Evolutionary conservation across 2,113 vertebrate genomes (phyloP).

Genomic region (Xenus cinereus): DNA sequence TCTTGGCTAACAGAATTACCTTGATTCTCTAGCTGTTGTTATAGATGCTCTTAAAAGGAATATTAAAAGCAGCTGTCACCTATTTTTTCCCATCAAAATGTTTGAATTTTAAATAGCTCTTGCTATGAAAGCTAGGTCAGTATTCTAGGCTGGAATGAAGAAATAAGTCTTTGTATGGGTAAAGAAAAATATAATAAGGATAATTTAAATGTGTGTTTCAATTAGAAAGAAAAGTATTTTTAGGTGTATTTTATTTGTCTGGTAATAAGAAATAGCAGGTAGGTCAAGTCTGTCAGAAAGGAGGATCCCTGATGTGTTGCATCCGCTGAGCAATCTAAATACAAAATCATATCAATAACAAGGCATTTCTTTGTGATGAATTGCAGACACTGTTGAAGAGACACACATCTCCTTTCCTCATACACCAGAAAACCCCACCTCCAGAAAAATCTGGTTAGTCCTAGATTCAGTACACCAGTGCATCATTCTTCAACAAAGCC

Average conservation of each 20-base stretch:
- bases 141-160: not conserved
- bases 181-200: not conserved
- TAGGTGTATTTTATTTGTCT: not conserved
- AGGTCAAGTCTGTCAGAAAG: not conserved
- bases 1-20: not conserved
- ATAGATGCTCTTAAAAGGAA: slow-evolving; percentile 14
- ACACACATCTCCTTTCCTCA: not conserved
- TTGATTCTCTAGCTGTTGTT: not conserved
- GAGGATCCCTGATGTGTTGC: not conserved
- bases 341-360: not conserved
- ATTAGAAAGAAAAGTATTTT: not conserved
- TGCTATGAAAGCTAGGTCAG: not conserved
- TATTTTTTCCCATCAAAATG: slow-evolving; percentile 10
- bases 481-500: not conserved
- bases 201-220: not conserved
- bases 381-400: not conserved
- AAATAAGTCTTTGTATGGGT: not conserved
- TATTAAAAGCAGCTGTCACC: not conserved
- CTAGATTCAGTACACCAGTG: not conserved
- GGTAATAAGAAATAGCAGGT: not conserved
- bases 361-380: not conserved
- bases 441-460: not conserved
- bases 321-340: not conserved
- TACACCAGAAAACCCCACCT: not conserved
- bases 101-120: slow-evolving; percentile 2